phyloP scores from a whole-genome alignment of 2,888 invertebrate genomes.

The Polyommatus iphigenia region DNA sequence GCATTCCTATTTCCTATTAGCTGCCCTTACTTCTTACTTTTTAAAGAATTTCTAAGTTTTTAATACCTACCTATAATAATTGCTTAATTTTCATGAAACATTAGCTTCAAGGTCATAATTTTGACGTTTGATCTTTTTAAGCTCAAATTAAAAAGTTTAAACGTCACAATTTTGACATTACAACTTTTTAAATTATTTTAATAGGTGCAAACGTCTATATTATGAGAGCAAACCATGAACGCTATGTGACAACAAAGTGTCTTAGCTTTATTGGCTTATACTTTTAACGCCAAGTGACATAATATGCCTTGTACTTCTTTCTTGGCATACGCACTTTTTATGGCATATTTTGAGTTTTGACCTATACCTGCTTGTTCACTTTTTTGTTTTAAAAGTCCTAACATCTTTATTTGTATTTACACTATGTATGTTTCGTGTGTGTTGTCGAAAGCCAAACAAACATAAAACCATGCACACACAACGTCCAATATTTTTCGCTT shows the following conservation, averaged over 20 bases:
- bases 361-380: not conserved
- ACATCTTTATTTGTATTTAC: not conserved
- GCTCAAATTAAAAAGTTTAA: not conserved
- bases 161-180: not conserved
- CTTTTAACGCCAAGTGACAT: not conserved
- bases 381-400: not conserved
- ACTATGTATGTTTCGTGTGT: constrained; percentile 38
- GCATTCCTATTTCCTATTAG: constrained; percentile 37
- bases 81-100: not conserved
- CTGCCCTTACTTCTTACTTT: not conserved
- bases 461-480: constrained; percentile 34
- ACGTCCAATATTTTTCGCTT: not conserved
- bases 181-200: too few relatives aligned
- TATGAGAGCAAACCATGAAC: too few relatives aligned
- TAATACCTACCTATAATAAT: too few relatives aligned
- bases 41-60: too few relatives aligned
- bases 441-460: constrained; percentile 36
- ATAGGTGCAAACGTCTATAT: too few relatives aligned
- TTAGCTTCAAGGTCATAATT: not conserved
- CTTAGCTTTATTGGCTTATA: not conserved
- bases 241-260: too few relatives aligned
- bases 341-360: not conserved
- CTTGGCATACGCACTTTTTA: not conserved
- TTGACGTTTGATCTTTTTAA: not conserved
- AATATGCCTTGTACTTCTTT: not conserved